Percentiles rank a stretch among this genome's conserved stretches.
These are phyloP conservation scores for Mormyrops attenuatus DNA, from an alignment of 2,797 vertebrate genomes.

Conservation along the genomic window DNA sequence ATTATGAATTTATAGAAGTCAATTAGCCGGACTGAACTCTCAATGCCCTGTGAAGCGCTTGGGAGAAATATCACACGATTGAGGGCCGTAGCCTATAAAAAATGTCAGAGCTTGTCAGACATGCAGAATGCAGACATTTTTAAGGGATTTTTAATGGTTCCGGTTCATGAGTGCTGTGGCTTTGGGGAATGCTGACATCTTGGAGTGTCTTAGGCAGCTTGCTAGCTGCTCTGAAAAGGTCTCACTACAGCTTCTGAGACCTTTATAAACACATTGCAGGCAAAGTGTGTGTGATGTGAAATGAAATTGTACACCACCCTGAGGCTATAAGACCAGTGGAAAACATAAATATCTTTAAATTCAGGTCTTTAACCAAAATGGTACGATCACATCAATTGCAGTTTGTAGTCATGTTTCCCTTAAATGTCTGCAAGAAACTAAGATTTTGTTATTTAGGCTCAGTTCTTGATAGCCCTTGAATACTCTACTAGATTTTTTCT, in stretches of 20 bases:
- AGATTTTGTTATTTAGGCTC: neutral
- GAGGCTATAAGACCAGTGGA: neutral
- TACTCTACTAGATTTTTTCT: neutral
- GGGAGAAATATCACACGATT: neutral
- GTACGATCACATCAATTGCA: neutral
- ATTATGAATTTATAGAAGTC: neutral
- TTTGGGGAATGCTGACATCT: neutral
- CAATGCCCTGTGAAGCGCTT: neutral
- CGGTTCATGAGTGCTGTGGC: neutral
- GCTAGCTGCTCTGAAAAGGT: neutral
- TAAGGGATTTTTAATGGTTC: neutral
- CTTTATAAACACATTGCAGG: neutral
- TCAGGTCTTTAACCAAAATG: neutral
- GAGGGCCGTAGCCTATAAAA: neutral
- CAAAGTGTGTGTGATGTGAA: neutral
- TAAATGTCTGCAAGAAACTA: neutral
- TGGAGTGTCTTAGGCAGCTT: neutral
- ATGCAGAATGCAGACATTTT: neutral
- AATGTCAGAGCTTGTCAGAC: neutral
- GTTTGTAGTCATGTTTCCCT: neutral
- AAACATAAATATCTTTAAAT: neutral
- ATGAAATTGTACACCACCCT: neutral
- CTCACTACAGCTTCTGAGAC: neutral
- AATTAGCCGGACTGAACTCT: neutral
- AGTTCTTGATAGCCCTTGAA: neutral